Conservation (phyloP, 2,888 invertebrate genomes). For the Stenodema calcarata region DNA sequence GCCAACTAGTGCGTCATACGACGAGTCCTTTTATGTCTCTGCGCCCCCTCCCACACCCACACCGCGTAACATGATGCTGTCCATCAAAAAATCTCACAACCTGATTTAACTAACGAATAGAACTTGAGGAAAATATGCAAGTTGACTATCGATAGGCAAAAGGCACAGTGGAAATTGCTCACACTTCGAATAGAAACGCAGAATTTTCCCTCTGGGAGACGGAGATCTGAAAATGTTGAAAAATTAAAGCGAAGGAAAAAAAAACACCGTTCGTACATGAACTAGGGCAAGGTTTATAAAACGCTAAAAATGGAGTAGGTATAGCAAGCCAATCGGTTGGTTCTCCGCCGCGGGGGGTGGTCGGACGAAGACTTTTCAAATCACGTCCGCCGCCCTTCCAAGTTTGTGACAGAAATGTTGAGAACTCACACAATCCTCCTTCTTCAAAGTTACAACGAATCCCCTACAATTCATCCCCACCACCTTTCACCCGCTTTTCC, state of each 20-base stretch:
- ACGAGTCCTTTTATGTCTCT: too few species aligned
- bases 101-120: too few species aligned
- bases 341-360: not conserved
- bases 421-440: conserved; percentile 29
- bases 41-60: too few species aligned
- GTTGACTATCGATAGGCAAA: too few species aligned
- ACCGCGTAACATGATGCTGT: too few species aligned
- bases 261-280: not conserved
- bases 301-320: conserved; percentile 2
- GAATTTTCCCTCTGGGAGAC: too few species aligned
- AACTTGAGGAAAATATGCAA: too few species aligned
- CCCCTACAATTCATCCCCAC: not conserved
- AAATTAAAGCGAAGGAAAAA: not conserved
- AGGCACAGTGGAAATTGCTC: too few species aligned
- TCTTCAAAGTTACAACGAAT: conserved; percentile 27
- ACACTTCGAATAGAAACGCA: too few species aligned
- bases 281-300: conserved; percentile 9
- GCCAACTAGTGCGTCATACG: too few species aligned
- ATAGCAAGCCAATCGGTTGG: conserved; percentile 12
- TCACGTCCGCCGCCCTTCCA: conserved; percentile 23
- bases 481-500: not conserved
- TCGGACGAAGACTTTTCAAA: conserved; percentile 3
- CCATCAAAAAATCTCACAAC: too few species aligned
- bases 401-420: conserved; percentile 43
- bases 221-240: not conserved